Conservation (phyloP, 2,113 vertebrate species). For the Bujurquina vittata region DNA sequence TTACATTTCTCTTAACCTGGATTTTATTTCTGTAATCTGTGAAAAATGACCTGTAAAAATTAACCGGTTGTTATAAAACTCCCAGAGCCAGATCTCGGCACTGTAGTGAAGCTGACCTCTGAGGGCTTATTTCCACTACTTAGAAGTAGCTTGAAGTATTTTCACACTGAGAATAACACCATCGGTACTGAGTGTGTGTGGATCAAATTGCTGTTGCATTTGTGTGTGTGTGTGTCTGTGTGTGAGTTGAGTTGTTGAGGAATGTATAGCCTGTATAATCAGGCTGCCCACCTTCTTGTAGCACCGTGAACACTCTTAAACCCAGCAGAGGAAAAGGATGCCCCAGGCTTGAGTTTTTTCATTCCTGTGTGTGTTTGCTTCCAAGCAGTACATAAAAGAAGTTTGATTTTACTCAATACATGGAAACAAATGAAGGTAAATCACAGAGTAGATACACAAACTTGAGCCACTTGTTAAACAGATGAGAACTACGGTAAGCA, state of each 20-base stretch:
- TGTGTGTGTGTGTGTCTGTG: background rate
- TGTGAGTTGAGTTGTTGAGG: background rate
- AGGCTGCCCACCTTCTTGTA: conserved; percentile 35
- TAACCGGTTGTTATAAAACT: background rate
- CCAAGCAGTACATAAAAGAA: conserved; percentile 10
- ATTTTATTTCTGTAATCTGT: too few species aligned
- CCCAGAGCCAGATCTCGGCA: background rate
- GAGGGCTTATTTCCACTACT: background rate
- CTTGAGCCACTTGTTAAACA: background rate
- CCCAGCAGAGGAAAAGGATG: conserved; percentile 59
- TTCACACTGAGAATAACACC: background rate
- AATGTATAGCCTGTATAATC: conserved; percentile 22
- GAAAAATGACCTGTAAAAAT: background rate
- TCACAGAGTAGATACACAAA: conserved; percentile 25
- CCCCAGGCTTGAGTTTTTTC: conserved; percentile 22
- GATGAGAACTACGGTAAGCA: background rate
- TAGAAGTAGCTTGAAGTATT: background rate
- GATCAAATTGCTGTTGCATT: background rate
- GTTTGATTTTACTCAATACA: conserved; percentile 14
- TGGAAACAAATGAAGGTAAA: conserved; percentile 16
- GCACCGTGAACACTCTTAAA: conserved; percentile 49
- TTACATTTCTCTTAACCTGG: background rate
- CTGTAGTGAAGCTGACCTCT: background rate
- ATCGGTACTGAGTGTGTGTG: background rate
- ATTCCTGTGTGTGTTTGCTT: background rate